phyloP scores from a whole-genome alignment of 2,888 invertebrate genomes.

The Timandra comae region DNA sequence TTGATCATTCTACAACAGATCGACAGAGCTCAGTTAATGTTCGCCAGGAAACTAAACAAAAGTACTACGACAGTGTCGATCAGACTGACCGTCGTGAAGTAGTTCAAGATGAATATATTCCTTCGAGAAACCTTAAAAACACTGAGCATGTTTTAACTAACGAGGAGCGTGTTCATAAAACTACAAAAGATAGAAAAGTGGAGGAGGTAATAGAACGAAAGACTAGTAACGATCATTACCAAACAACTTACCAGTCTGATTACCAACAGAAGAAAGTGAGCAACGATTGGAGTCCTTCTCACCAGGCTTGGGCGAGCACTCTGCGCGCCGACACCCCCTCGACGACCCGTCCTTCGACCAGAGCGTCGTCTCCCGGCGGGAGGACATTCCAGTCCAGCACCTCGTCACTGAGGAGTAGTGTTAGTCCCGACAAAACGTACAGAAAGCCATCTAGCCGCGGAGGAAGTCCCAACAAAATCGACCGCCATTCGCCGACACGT shows the following conservation, averaged over 20 bases:
- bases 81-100: slow-evolving; percentile 28
- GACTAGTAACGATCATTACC: slow-evolving; percentile 65
- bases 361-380: slow-evolving; percentile 76
- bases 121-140: slow-evolving; percentile 28
- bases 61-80: slow-evolving; percentile 25
- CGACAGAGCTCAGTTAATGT: slow-evolving; percentile 23
- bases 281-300: slow-evolving; percentile 82
- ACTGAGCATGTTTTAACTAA: slow-evolving; percentile 19
- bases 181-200: slow-evolving; percentile 35
- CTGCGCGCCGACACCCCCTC: slow-evolving; percentile 81
- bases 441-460: slow-evolving; percentile 55
- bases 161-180: slow-evolving; percentile 30
- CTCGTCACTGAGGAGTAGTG: slow-evolving; percentile 72
- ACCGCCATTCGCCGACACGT: slow-evolving; percentile 50
- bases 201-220: slow-evolving; percentile 45
- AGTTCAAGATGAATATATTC: slow-evolving; percentile 21
- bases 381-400: slow-evolving; percentile 71
- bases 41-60: slow-evolving; percentile 17
- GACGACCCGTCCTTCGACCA: slow-evolving; percentile 60
- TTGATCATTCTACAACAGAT: slow-evolving; percentile 20
- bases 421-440: slow-evolving; percentile 62
- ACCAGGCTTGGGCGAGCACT: slow-evolving; percentile 86
- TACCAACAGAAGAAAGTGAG: slow-evolving; percentile 76
- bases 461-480: slow-evolving; percentile 43
- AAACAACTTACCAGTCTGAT: slow-evolving; percentile 79